Percentiles rank a stretch among this genome's conserved stretches.
phyloP scores from a whole-genome alignment of 2,888 invertebrate genomes.

The Sarcophaga rosellei region DNA sequence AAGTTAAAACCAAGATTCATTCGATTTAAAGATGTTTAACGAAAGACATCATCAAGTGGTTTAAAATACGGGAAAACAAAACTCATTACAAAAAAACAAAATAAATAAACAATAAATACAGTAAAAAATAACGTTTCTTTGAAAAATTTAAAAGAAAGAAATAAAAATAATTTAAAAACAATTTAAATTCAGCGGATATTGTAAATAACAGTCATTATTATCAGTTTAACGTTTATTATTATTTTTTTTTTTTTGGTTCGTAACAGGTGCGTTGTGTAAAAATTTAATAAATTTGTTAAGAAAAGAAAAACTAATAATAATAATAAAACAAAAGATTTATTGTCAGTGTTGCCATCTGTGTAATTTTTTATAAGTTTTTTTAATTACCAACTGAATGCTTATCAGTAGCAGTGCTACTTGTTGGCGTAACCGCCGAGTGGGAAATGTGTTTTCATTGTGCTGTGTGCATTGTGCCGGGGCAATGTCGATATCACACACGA shows the following conservation, averaged over 20 bases:
- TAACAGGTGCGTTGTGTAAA: neutral
- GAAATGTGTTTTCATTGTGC: no score
- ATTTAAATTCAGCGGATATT: neutral
- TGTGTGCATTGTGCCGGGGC: no score
- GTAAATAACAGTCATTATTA: neutral
- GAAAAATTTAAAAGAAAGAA: neutral
- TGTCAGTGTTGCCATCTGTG: neutral
- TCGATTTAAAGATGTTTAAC: conserved; percentile 32
- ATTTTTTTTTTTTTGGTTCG: no score
- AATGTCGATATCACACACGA: no score
- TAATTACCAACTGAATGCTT: neutral
- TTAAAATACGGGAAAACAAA: neutral
- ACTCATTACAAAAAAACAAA: neutral
- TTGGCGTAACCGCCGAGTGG: no score
- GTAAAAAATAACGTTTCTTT: neutral
- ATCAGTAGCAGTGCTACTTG: no score
- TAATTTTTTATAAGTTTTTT: no score
- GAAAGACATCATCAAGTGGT: conserved; percentile 26
- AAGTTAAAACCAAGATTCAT: conserved; percentile 60
- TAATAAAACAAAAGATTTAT: neutral
- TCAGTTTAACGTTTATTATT: neutral
- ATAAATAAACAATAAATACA: neutral
- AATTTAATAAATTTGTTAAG: neutral
- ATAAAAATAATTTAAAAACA: neutral
- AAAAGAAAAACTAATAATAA: neutral